Base-by-base conservation (phyloP, 1,140 invertebrate species). In the Heterodera carotae region DNA sequence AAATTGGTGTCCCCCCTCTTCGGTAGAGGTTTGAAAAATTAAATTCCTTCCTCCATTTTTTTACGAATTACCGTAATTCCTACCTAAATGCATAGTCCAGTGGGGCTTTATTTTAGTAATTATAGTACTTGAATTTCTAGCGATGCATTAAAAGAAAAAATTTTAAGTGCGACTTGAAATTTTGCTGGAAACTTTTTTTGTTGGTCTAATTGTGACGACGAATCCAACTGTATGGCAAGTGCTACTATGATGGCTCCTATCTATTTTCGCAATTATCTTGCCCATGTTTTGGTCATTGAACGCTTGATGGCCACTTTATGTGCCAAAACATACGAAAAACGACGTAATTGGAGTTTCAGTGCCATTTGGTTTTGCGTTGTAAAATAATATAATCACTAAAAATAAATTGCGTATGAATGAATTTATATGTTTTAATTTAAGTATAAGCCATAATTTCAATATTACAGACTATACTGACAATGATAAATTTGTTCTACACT, bases 261-360 rank as follows among this genome's bases (percentile, higher is more conserved):
- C 7, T 43, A 71, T 71, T 10, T 71, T 68, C 66, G 66, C 39
- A 68, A 68, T 68, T 68, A 43, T 6, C 39, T 68, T 34, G 39
- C 22, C 33, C 66, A 68, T 68, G n/a, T 68, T 68, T 68, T 68
- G 66, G 39, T 68, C n/a, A 68, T 68, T 68, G 66, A 68, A 43
- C 33, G 66, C 18, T 36, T 68, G 25, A 68, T 68, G 18, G 66
- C 66, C 22, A 68, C 66, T 36, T 68, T 68, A 22, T 56, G 48
- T 12, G 48, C 22, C 22, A 56, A 56, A 56, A 56, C 12, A 0
- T 56, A 56, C 22, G 48, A 56, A 56, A 56, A n/a, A 0, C 48
- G 48, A 22, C 48, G 15, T 5, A 22, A 22, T 56, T 56, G 48
- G 48, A 12, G 22, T 56, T 56, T 22, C 48, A 56, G 48, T 25